phyloP scores from a whole-genome alignment of 2,113 vertebrate species.

The Columba livia region DNA sequence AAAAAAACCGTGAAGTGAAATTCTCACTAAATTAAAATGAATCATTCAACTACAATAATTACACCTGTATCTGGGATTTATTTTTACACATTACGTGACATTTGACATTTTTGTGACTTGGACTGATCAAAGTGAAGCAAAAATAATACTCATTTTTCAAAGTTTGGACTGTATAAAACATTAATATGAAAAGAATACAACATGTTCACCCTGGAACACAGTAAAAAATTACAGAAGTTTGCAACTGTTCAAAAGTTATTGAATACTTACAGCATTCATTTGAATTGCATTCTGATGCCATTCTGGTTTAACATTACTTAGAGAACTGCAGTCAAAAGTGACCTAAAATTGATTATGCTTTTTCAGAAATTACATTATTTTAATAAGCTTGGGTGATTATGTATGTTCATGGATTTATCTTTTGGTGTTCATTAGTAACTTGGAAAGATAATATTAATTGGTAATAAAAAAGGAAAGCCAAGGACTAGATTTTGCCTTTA shows the following conservation, averaged over 20 bases:
- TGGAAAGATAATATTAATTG: neutral
- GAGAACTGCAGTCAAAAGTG: neutral
- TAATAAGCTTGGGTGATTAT: neutral
- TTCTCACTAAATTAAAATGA: neutral
- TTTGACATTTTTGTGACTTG: neutral
- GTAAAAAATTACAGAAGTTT: neutral
- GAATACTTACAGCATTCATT: neutral
- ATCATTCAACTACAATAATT: neutral
- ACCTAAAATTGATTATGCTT: neutral
- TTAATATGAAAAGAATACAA: neutral
- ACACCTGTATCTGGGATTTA: neutral
- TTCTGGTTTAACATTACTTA: neutral
- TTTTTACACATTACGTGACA: neutral
- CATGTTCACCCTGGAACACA: neutral
- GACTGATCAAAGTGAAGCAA: neutral
- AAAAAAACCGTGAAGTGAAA: neutral
- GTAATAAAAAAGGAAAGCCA: neutral
- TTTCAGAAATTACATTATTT: neutral
- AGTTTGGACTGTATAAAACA: neutral
- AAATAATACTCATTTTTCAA: neutral
- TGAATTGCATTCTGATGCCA: neutral
- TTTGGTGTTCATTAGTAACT: neutral
- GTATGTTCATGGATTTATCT: neutral
- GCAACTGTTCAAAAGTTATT: neutral
- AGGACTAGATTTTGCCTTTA: neutral